Evolutionary conservation across 2,113 vertebrate genomes (phyloP).

Genomic region (Cephalopterus ornatus): DNA sequence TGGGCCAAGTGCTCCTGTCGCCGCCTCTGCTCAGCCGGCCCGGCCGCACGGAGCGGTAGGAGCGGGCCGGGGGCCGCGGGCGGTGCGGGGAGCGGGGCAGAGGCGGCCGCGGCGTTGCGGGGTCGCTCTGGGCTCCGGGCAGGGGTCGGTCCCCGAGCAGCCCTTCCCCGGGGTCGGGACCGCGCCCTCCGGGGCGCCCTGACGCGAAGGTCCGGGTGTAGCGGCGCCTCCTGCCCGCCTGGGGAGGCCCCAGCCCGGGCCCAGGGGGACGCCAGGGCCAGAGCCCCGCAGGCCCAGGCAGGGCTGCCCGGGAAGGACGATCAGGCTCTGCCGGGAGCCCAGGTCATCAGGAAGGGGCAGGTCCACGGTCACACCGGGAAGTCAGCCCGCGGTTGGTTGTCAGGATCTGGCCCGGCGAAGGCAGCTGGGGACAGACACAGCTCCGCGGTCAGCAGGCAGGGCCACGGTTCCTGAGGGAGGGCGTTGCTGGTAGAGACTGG

Average conservation of each 20-base stretch:
- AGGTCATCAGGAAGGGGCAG: background rate
- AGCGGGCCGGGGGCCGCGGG: background rate
- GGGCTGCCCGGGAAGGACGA: background rate
- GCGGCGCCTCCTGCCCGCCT: background rate
- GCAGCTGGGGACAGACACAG: background rate
- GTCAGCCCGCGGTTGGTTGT: background rate
- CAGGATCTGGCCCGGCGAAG: background rate
- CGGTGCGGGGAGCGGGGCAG: background rate
- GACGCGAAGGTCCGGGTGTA: background rate
- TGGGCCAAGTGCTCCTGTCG: no score
- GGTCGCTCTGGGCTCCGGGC: background rate
- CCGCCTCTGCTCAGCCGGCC: background rate
- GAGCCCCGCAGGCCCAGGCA: background rate
- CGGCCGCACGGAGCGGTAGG: background rate
- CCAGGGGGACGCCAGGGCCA: no score
- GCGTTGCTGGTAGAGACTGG: background rate
- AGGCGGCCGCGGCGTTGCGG: background rate
- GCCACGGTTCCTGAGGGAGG: accelerated
- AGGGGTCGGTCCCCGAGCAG: background rate
- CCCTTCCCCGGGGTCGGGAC: background rate
- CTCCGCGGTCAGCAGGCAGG: background rate
- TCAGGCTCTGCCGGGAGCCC: background rate
- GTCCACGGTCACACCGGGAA: background rate
- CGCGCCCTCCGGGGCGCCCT: background rate
- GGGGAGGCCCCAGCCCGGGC: background rate